Conservation (phyloP, 2,888 invertebrate genomes). For the Papilio demoleus region DNA sequence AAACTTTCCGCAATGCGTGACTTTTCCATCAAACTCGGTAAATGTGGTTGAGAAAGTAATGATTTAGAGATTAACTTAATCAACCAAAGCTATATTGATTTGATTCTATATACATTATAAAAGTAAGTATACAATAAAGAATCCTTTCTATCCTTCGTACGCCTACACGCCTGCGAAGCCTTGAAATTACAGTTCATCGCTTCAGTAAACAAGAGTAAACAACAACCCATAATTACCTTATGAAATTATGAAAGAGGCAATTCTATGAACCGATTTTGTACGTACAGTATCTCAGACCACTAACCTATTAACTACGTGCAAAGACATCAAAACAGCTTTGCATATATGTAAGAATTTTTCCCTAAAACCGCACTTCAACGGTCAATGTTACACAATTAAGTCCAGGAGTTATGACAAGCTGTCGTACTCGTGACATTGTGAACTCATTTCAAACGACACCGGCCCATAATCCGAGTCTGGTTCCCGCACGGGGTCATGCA, state of each 20-base stretch:
- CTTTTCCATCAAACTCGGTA: too few relatives aligned
- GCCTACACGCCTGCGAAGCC: neutral
- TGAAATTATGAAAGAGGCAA: neutral
- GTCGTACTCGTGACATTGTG: constrained; percentile 16
- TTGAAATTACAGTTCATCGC: neutral
- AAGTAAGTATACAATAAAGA: too few relatives aligned
- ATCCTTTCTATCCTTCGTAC: neutral
- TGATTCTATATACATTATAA: too few relatives aligned
- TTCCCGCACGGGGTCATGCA: constrained; percentile 32
- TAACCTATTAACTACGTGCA: neutral
- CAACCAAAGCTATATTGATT: too few relatives aligned
- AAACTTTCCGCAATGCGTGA: too few relatives aligned
- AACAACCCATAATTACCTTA: neutral
- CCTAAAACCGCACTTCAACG: constrained; percentile 13
- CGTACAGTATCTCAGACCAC: neutral
- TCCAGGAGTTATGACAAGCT: constrained; percentile 28
- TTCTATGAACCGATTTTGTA: neutral
- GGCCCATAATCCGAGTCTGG: constrained; percentile 23
- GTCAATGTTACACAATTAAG: constrained; percentile 35
- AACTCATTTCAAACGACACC: constrained; percentile 31
- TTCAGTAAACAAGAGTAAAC: neutral
- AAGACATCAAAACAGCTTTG: neutral
- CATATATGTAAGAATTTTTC: constrained; percentile 7
- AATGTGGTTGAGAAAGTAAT: too few relatives aligned
- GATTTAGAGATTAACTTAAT: too few relatives aligned